Conservation (phyloP, 2,113 vertebrate species). For the Mohoua ochrocephala region DNA sequence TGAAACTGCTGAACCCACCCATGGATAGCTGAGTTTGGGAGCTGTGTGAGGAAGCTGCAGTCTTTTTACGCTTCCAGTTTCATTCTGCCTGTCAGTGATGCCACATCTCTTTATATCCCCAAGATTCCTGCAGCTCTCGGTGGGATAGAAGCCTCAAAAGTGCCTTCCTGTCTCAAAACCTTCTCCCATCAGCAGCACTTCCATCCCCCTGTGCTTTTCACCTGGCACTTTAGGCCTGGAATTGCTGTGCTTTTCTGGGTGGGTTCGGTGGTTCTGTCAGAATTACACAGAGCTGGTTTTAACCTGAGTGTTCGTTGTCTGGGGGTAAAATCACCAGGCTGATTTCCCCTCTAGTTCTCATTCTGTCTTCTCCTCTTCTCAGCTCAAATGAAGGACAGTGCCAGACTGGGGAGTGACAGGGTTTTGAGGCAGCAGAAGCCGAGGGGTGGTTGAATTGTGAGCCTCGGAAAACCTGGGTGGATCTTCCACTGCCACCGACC, state of each 20-base stretch:
- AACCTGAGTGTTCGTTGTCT: not conserved
- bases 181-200: not conserved
- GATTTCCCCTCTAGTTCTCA: not conserved
- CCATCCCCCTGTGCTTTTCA: not conserved
- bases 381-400: not conserved
- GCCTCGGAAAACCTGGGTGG: not conserved
- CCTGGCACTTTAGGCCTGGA: not conserved
- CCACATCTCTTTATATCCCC: not conserved
- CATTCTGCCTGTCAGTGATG: not conserved
- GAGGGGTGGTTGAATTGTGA: not conserved
- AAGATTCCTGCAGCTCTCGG: not conserved
- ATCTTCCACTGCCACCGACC: not conserved
- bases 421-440: not conserved
- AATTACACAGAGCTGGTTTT: not conserved
- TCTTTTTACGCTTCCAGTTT: not conserved
- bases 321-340: not conserved
- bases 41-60: rapidly evolving
- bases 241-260: not conserved
- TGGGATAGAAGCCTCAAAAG: not conserved
- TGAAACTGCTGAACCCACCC: not conserved
- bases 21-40: rapidly evolving
- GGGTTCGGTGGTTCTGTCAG: not conserved
- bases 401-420: rapidly evolving
- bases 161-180: not conserved
- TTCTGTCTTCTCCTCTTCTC: not conserved